Conservation (phyloP, 2,888 invertebrate genomes). For the Drosophila conformis region DNA sequence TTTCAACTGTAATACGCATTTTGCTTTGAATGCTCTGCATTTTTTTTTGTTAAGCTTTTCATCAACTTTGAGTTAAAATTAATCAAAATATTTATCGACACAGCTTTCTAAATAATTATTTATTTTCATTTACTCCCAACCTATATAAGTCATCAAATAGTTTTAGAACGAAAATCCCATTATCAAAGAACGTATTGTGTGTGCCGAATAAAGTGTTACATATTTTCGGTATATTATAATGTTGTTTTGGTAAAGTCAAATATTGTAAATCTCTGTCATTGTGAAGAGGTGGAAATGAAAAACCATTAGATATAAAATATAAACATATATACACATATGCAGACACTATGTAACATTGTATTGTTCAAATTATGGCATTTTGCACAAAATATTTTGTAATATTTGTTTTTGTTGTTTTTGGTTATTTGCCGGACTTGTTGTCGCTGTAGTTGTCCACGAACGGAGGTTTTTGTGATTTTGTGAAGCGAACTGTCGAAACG, state of each 20-base stretch:
- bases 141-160: constrained; percentile 1
- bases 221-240: constrained; percentile 32
- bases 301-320: constrained; percentile 11
- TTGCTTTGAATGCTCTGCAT: background rate
- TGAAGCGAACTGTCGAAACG: constrained; percentile 69
- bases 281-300: constrained; percentile 38
- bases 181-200: constrained; percentile 11
- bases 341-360: constrained; percentile 7
- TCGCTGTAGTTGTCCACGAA: constrained; percentile 25
- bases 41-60: background rate
- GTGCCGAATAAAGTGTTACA: constrained; percentile 31
- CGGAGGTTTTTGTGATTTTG: constrained; percentile 71
- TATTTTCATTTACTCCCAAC: background rate
- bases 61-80: background rate
- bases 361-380: constrained; percentile 56
- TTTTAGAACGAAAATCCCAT: constrained; percentile 17
- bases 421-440: constrained; percentile 26
- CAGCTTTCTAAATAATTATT: background rate
- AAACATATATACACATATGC: constrained; percentile 16
- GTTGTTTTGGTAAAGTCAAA: constrained; percentile 33
- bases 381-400: constrained; percentile 66
- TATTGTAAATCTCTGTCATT: constrained; percentile 36
- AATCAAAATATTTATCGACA: constrained; percentile 4
- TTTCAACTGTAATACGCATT: background rate
- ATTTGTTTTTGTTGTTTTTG: constrained; percentile 49